phyloP scores from a whole-genome alignment of 2,797 vertebrate species.

The Odontamblyopus lacepedii region DNA sequence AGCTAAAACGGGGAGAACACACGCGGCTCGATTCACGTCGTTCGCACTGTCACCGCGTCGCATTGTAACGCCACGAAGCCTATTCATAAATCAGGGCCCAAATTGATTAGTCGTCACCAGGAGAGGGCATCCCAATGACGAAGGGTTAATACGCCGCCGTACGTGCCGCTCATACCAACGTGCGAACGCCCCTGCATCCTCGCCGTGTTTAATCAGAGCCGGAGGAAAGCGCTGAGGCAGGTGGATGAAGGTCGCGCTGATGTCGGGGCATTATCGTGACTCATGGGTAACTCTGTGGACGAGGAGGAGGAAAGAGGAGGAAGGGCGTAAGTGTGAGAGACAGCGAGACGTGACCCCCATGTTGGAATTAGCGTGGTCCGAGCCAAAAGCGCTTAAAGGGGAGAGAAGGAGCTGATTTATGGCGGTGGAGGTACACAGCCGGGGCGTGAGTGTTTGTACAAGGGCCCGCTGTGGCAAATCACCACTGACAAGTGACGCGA shows the following conservation, averaged over 20 bases:
- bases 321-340: not conserved
- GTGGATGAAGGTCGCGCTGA: conserved; percentile 52
- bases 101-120: conserved; percentile 38
- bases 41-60: not conserved
- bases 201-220: conserved; percentile 50
- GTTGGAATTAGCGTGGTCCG: not conserved
- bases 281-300: conserved; percentile 47
- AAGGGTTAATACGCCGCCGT: conserved; percentile 43
- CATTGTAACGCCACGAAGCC: not conserved
- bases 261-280: conserved; percentile 36
- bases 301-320: conserved; percentile 6
- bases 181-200: conserved; percentile 42
- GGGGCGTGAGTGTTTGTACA: not conserved
- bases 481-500: not conserved
- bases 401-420: conserved; percentile 7
- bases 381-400: not conserved
- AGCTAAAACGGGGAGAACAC: conserved; percentile 12
- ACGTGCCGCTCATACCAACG: conserved; percentile 56
- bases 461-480: not conserved
- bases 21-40: not conserved
- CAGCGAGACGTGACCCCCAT: conserved; percentile 8
- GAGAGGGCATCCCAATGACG: conserved; percentile 45
- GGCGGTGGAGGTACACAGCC: not conserved
- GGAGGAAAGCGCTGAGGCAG: conserved; percentile 36
- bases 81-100: conserved; percentile 39